Base-by-base conservation (phyloP, 2,797 vertebrate species). In the Anguilla megastoma region DNA sequence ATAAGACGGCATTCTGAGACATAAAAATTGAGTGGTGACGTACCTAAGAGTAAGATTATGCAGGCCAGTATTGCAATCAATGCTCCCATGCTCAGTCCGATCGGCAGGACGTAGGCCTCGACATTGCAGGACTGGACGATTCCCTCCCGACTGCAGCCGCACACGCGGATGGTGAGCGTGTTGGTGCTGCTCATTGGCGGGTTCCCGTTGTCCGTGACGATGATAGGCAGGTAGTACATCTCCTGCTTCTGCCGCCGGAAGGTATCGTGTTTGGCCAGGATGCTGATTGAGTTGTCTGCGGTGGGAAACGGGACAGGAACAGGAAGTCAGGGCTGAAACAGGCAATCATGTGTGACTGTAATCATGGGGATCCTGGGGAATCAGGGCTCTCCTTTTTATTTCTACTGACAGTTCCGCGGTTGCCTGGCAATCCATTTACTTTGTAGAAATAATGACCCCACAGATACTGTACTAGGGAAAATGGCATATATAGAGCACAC, bases 61-160 rank as follows among this genome's bases (percentile, higher is more conserved):
- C 99, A 99, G 16, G 98, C 98, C 90, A 99, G 94, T 93, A 99
- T 99, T 74, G 99, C 99, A 85, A 99, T 99, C 89, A 99, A 95
- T n/a, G 99, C 99, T 52, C 98, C 98, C 98, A 99, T 99, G 89
- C 99, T 99, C 89, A 99, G 97, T n/a, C 98, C 98, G 27, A 99
- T 99, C 0, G 98, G 98, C 87, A 99, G 95, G 54, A 99, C 97
- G 0, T 97, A 99, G 58, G 98, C 98, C 94, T 99, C 98, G 0
- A 97, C 97, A 0, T 98, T 99, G 91, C 99, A 99, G 50, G 99
- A 99, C 93, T 98, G 98, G 27, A 99, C 97, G 0, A 94, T 93
- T 0, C 98, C 98, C 0, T 99, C 98, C 27, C 93, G 97, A 93
- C 97, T 99, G 94, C 99, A 99, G 60, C 98, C 98, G 18, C 99